Percentiles rank a stretch among this genome's conserved stretches.
These are phyloP conservation scores for Passer montanus DNA, from an alignment of 2,113 vertebrate genomes.

Conservation along the genomic window DNA sequence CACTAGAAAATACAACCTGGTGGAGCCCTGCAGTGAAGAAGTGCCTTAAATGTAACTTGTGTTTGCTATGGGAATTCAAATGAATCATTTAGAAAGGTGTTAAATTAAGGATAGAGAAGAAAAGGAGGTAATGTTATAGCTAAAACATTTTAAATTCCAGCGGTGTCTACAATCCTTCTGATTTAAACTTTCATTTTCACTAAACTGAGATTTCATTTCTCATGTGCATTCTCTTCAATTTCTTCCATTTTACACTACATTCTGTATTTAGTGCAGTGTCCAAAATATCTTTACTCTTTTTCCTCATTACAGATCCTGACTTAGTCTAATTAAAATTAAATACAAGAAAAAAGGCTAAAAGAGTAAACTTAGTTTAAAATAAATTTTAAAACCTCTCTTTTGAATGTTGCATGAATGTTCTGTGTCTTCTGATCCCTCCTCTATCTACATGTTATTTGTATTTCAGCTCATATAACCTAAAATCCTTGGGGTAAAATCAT, in stretches of 20 bases:
- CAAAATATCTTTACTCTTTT: not conserved
- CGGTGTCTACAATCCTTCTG: not conserved
- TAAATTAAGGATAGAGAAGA: not conserved
- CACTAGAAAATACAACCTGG: not conserved
- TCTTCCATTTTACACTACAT: not conserved
- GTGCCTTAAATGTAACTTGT: not conserved
- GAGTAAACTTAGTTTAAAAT: not conserved
- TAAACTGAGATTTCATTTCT: not conserved
- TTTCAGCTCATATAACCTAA: not conserved
- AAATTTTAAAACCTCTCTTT: rapidly evolving
- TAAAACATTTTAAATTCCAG: not conserved
- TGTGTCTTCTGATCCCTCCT: not conserved
- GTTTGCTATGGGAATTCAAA: not conserved
- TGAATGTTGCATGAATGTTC: not conserved
- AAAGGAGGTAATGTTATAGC: not conserved
- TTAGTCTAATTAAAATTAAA: not conserved
- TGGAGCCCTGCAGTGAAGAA: not conserved
- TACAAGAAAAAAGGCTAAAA: not conserved
- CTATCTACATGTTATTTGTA: not conserved
- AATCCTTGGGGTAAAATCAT: not conserved
- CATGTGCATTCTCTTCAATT: not conserved
- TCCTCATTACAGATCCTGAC: not conserved
- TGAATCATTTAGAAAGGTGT: not conserved
- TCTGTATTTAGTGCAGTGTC: not conserved
- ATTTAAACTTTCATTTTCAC: not conserved